These are phyloP conservation scores for Seriola quinqueradiata DNA, from an alignment of 2,113 vertebrate species.

Conservation along the genomic window DNA sequence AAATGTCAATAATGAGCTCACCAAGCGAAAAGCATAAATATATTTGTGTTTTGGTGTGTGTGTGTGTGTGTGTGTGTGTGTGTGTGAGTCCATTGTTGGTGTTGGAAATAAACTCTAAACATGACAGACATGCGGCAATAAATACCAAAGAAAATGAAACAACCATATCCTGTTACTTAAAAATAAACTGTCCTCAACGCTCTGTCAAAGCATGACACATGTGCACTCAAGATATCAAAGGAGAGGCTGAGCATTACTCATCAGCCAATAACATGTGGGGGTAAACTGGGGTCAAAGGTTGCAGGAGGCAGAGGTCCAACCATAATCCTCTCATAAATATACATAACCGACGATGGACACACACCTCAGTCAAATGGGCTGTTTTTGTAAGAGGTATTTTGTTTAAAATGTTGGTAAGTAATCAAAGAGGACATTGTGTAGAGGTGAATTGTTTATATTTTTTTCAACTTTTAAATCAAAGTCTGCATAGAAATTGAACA, in stretches of 20 bases:
- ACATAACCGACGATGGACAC: conserved; percentile 55
- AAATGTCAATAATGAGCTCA: no score
- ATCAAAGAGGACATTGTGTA: neutral
- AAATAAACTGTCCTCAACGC: neutral
- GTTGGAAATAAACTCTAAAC: neutral
- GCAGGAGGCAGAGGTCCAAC: conserved; percentile 41
- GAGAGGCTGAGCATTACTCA: conserved; percentile 39
- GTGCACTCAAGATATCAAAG: conserved; percentile 39
- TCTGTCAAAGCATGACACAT: neutral
- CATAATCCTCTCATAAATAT: conserved; percentile 64
- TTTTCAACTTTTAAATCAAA: neutral
- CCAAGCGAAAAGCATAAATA: no score
- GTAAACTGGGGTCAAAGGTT: conserved; percentile 55
- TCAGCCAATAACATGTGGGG: conserved; percentile 45
- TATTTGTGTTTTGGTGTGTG: no score
- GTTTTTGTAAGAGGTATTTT: no score
- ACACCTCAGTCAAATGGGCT: neutral
- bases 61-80: no score
- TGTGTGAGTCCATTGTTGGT: no score
- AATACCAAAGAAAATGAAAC: neutral
- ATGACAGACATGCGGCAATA: neutral
- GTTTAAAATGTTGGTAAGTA: no score
- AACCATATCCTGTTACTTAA: neutral
- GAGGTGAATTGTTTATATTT: no score
- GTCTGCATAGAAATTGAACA: neutral